These are phyloP conservation scores for Drosophila mimica DNA, from an alignment of 2,888 invertebrate genomes.

Conservation along the genomic window DNA sequence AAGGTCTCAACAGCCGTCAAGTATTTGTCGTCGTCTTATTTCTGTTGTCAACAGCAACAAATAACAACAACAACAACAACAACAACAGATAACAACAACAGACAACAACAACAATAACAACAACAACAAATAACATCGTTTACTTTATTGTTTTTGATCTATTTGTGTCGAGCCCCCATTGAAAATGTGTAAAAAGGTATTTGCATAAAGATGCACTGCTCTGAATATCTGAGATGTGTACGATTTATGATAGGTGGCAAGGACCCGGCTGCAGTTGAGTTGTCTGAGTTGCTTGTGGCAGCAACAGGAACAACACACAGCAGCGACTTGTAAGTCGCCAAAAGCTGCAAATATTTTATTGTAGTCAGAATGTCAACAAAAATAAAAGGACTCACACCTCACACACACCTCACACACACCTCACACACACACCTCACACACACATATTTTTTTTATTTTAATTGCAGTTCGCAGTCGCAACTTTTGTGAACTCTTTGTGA, in stretches of 20 bases:
- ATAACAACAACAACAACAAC: constrained; percentile 28
- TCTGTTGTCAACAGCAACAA: constrained; percentile 26
- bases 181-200: neutral
- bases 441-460: neutral
- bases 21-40: constrained; percentile 38
- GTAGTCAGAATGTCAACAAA: constrained; percentile 38
- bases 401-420: neutral
- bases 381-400: constrained; percentile 26
- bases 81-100: constrained; percentile 23
- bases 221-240: neutral
- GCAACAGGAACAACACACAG: constrained; percentile 3
- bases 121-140: constrained; percentile 8
- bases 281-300: constrained; percentile 25
- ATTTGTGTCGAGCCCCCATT: neutral
- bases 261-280: neutral
- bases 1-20: constrained; percentile 58
- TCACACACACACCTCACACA: neutral
- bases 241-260: neutral
- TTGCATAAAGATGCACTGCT: neutral
- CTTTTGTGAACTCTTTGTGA: too few relatives aligned
- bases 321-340: constrained; percentile 12
- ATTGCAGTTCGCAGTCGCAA: neutral
- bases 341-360: constrained; percentile 52
- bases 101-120: constrained; percentile 16
- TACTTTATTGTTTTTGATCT: constrained; percentile 7